Conservation (phyloP, 2,113 vertebrate genomes). For the Sylvia atricapilla region DNA sequence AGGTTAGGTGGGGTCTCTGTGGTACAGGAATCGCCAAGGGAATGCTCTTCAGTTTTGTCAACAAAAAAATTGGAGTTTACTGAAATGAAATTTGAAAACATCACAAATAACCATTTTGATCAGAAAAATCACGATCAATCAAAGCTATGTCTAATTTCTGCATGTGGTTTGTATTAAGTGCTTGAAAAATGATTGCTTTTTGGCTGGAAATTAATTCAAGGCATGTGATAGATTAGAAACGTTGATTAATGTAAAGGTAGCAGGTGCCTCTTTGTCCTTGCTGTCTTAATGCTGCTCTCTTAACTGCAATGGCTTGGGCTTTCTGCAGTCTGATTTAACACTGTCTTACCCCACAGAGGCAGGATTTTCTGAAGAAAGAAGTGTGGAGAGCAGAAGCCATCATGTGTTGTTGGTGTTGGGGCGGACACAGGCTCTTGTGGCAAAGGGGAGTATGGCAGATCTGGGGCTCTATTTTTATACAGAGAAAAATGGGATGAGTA, state of each 20-base stretch:
- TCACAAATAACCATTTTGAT: not conserved
- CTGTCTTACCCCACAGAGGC: not conserved
- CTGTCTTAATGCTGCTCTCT: not conserved
- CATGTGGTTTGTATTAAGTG: not conserved
- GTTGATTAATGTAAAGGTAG: not conserved
- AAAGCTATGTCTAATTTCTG: conserved; percentile 8
- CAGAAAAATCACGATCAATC: not conserved
- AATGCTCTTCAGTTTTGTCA: conserved; percentile 32
- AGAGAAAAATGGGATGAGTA: not conserved
- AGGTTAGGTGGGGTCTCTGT: not conserved
- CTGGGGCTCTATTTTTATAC: not conserved
- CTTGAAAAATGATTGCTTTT: conserved; percentile 12
- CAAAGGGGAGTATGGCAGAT: not conserved
- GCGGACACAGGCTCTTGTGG: not conserved
- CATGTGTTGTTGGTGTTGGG: fast-evolving
- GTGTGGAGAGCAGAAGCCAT: not conserved
- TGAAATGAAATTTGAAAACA: conserved; percentile 6
- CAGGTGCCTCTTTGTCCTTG: not conserved
- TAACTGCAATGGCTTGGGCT: not conserved
- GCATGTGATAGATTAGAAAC: not conserved
- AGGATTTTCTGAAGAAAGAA: not conserved
- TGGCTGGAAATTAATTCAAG: conserved; percentile 14
- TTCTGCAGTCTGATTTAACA: not conserved
- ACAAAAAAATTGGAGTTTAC: conserved; percentile 39
- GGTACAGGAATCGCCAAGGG: not conserved